A percentile compares a stretch with the other conserved stretches of the same genome.
phyloP scores from a whole-genome alignment of 2,113 vertebrate genomes.

The Fukomys damarensis region DNA sequence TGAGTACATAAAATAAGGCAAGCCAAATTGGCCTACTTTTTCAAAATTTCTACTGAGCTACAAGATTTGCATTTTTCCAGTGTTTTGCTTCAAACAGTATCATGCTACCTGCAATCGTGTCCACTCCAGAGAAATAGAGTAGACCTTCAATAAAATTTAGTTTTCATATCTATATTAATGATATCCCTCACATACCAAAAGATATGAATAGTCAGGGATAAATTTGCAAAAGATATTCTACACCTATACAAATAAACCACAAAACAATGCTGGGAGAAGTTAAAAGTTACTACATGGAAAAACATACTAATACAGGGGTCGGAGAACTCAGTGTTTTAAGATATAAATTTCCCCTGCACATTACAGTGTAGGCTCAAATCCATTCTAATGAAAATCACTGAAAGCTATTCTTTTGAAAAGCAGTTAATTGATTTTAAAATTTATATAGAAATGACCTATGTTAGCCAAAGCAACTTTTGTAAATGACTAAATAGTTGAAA shows the following conservation, averaged over 20 bases:
- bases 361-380: not conserved
- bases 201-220: not conserved
- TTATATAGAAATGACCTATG: not conserved
- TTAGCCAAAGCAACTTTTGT: not conserved
- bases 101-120: too few relatives aligned
- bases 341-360: not conserved
- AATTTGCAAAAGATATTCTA: not conserved
- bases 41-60: not conserved
- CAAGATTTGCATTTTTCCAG: not conserved
- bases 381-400: not conserved
- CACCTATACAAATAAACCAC: not conserved
- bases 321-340: not conserved
- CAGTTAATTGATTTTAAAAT: conserved; percentile 12
- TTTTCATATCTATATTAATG: not conserved
- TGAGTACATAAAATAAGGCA: not conserved
- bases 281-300: not conserved
- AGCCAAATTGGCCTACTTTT: not conserved
- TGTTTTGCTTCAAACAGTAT: not conserved
- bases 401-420: not conserved
- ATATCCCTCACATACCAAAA: not conserved
- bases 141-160: not conserved
- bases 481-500: not conserved
- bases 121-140: not conserved
- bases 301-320: not conserved
- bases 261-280: not conserved